These are phyloP conservation scores for Germaria angustata DNA, from an alignment of 2,888 invertebrate species.

Conservation along the genomic window DNA sequence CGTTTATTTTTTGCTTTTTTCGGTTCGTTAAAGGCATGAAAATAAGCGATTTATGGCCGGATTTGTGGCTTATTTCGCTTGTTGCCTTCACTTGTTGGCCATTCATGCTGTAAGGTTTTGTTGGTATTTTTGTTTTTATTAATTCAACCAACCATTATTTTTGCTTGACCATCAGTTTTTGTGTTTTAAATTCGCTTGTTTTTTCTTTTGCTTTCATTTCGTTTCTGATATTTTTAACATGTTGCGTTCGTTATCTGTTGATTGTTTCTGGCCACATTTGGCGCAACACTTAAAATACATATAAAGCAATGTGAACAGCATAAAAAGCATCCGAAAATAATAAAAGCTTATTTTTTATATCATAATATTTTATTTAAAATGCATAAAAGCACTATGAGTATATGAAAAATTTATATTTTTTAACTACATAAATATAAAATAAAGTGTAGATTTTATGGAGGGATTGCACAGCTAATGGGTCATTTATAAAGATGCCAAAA, in stretches of 20 bases:
- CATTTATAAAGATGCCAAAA: conserved; percentile 1
- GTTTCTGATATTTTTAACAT: conserved; percentile 48
- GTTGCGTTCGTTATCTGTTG: conserved; percentile 66
- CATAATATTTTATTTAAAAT: conserved; percentile 35
- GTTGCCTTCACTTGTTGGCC: conserved; percentile 57
- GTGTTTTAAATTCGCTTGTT: conserved; percentile 39
- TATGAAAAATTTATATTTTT: conserved; percentile 39
- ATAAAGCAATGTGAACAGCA: not conserved
- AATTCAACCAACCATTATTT: conserved; percentile 20
- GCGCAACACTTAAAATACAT: conserved; percentile 38
- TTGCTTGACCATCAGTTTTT: conserved; percentile 50
- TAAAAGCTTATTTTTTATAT: conserved; percentile 43
- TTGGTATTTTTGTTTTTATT: conserved; percentile 5
- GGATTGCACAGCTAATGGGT: conserved; percentile 41
- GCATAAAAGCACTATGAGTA: conserved; percentile 29
- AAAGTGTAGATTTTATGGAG: conserved; percentile 47
- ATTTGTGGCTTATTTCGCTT: conserved; percentile 68
- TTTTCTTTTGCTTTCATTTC: not conserved
- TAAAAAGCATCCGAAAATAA: conserved; percentile 28
- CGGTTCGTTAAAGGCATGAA: conserved; percentile 49
- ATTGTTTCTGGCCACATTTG: conserved; percentile 63
- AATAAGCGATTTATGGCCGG: conserved; percentile 69
- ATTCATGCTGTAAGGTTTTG: conserved; percentile 36
- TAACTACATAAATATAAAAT: conserved; percentile 46
- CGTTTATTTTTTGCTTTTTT: conserved; percentile 1